Evolutionary conservation across 2,888 invertebrate species (phyloP).

Genomic region (Melanchra persicariae): DNA sequence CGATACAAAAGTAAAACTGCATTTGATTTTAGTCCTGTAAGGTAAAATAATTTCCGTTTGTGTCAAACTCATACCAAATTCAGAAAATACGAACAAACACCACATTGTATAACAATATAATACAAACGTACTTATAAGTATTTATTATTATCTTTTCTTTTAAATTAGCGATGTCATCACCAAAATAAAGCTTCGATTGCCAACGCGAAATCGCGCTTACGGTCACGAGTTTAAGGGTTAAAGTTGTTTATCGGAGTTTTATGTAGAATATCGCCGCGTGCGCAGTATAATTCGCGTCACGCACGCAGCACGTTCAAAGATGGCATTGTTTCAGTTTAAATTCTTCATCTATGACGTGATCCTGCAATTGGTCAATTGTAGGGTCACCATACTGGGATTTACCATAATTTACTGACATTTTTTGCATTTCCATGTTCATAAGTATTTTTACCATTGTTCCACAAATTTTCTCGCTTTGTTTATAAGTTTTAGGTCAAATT

Average conservation of each 20-base stretch:
- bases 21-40: neutral
- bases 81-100: conserved; percentile 22
- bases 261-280: conserved; percentile 57
- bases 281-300: conserved; percentile 78
- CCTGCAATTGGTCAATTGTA: conserved; percentile 75
- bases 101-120: conserved; percentile 53
- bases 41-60: neutral
- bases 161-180: conserved; percentile 66
- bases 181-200: conserved; percentile 41
- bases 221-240: neutral
- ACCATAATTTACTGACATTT: neutral
- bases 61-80: conserved; percentile 27
- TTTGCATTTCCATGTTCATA: neutral
- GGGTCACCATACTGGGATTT: conserved; percentile 52
- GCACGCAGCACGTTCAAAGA: conserved; percentile 76
- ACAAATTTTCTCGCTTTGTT: neutral
- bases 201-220: conserved; percentile 24
- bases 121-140: conserved; percentile 57
- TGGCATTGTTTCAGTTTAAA: conserved; percentile 88
- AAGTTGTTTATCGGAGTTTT: conserved; percentile 22
- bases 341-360: conserved; percentile 86
- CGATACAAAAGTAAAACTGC: neutral
- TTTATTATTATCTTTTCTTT: conserved; percentile 67
- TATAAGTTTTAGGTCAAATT: conserved; percentile 39
- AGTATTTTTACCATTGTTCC: neutral